These are phyloP conservation scores for Bambusicola thoracicus DNA, from an alignment of 2,113 vertebrate species.

Conservation along the genomic window DNA sequence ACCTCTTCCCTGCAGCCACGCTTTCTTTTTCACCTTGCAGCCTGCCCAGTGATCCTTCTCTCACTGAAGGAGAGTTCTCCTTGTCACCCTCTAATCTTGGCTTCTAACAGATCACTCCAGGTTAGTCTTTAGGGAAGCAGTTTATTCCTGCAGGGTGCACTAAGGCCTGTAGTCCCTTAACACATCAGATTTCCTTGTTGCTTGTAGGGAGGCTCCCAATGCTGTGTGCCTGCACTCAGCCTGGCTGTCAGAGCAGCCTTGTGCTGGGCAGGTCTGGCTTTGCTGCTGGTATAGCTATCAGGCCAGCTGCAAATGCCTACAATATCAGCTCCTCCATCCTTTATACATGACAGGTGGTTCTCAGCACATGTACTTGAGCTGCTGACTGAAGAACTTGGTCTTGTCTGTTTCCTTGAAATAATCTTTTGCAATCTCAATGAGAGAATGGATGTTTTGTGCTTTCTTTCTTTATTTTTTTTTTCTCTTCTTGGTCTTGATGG, in stretches of 20 bases:
- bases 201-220: background rate
- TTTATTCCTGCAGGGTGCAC: background rate
- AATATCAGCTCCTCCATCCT: background rate
- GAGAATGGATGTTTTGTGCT: background rate
- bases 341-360: background rate
- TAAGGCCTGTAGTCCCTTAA: background rate
- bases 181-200: background rate
- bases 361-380: background rate
- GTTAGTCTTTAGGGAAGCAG: background rate
- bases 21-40: background rate
- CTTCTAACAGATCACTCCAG: background rate
- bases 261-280: background rate
- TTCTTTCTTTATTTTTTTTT: background rate
- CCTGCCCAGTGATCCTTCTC: background rate
- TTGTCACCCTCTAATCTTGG: background rate
- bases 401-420: background rate
- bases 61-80: background rate
- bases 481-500: background rate
- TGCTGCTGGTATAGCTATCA: background rate
- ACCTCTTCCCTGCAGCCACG: background rate
- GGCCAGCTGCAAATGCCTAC: background rate
- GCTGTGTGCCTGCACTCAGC: accelerated
- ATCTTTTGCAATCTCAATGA: background rate
- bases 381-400: background rate
- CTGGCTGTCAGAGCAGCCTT: accelerated